phyloP scores from a whole-genome alignment of 2,113 vertebrate genomes.

The Prunella himalayana region DNA sequence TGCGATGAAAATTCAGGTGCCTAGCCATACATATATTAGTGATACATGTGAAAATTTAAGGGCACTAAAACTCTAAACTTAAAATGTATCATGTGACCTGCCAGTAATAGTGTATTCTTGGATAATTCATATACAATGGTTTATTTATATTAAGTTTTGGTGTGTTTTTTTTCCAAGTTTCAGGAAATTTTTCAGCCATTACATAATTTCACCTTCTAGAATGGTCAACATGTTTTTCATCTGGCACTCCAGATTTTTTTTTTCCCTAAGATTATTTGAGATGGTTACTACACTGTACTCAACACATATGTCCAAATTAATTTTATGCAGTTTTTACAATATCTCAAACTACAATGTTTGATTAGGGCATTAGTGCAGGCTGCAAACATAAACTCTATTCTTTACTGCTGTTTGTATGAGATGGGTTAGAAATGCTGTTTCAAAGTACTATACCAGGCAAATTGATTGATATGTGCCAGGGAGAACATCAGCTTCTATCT shows the following conservation, averaged over 20 bases:
- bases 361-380: background rate
- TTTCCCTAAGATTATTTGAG: background rate
- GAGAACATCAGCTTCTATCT: background rate
- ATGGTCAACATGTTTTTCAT: background rate
- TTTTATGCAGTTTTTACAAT: background rate
- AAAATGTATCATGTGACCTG: background rate
- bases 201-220: background rate
- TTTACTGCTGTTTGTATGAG: background rate
- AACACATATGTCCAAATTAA: background rate
- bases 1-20: background rate
- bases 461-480: background rate
- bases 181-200: background rate
- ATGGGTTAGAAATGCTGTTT: background rate
- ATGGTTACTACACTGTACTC: background rate
- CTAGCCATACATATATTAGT: background rate
- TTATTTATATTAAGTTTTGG: background rate
- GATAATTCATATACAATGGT: background rate
- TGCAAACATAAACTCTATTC: background rate
- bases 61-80: background rate
- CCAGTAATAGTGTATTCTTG: background rate
- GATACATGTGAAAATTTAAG: background rate
- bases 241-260: background rate
- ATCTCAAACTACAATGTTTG: background rate
- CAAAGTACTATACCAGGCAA: background rate
- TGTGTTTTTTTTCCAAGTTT: background rate